phyloP scores from a whole-genome alignment of 2,113 vertebrate species.

The Probosciger aterrimus region DNA sequence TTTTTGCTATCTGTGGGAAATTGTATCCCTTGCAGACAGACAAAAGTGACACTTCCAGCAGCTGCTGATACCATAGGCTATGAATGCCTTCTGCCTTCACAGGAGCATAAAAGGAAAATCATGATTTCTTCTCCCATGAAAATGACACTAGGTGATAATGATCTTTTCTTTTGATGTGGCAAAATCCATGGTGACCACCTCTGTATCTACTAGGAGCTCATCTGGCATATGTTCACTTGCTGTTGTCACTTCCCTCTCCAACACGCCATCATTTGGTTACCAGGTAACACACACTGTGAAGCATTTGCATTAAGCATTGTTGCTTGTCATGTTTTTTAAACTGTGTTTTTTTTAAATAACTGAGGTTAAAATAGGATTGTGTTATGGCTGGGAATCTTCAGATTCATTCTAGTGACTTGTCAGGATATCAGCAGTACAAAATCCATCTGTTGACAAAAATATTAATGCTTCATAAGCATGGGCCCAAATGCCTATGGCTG shows the following conservation, averaged over 20 bases:
- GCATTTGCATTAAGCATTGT: slow-evolving; percentile 48
- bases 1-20: not conserved
- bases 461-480: not conserved
- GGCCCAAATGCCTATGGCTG: not conserved
- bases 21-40: not conserved
- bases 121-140: not conserved
- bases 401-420: slow-evolving; percentile 30
- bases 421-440: not conserved
- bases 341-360: slow-evolving; percentile 46
- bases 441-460: slow-evolving; percentile 25
- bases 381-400: slow-evolving; percentile 48
- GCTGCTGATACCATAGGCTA: not conserved
- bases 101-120: not conserved
- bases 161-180: not conserved
- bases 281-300: slow-evolving; percentile 46
- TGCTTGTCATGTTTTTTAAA: slow-evolving; percentile 47
- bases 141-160: not conserved
- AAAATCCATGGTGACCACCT: slow-evolving; percentile 51
- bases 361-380: slow-evolving; percentile 54
- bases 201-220: not conserved
- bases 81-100: not conserved
- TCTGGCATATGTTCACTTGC: slow-evolving; percentile 26
- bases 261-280: slow-evolving; percentile 53
- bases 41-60: not conserved
- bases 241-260: slow-evolving; percentile 51